Evolutionary conservation across 2,797 vertebrate species (phyloP).

Genomic region (Anabas testudineus): DNA sequence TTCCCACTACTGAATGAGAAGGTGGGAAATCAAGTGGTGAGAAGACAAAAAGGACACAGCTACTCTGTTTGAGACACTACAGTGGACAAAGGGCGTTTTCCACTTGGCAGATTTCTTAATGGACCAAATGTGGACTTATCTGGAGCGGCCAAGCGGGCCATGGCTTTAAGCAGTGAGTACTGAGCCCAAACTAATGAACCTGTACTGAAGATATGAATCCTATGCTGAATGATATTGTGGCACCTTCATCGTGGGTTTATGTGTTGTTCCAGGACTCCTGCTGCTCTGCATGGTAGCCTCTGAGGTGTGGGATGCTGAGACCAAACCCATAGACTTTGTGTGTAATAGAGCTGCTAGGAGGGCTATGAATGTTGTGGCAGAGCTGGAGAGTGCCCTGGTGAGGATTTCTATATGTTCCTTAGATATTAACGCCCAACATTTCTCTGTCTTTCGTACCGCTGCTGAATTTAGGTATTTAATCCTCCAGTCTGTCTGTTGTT

Average conservation of each 20-base stretch:
- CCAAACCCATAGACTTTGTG: constrained; percentile 79
- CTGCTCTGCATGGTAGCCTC: constrained; percentile 77
- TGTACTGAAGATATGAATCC: constrained; percentile 27
- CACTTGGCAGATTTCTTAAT: constrained; percentile 69
- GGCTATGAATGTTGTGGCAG: constrained; percentile 73
- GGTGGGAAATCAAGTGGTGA: constrained; percentile 72
- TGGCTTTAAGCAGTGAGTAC: constrained; percentile 82
- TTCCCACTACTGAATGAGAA: constrained; percentile 73
- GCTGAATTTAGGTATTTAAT: constrained; percentile 21
- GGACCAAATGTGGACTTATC: constrained; percentile 69
- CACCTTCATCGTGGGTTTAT: constrained; percentile 30
- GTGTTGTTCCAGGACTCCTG: constrained; percentile 72
- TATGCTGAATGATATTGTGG: constrained; percentile 10
- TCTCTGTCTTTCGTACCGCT: constrained; percentile 3
- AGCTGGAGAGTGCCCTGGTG: constrained; percentile 75
- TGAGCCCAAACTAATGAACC: neutral
- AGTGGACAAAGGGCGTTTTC: constrained; percentile 52
- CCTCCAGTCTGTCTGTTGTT: constrained; percentile 24
- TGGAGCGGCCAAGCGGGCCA: constrained; percentile 66
- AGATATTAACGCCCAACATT: constrained; percentile 9
- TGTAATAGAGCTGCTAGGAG: constrained; percentile 75
- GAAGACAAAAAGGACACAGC: constrained; percentile 67
- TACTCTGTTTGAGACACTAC: constrained; percentile 41
- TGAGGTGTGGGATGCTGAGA: constrained; percentile 68
- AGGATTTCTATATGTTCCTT: constrained; percentile 37